Evolutionary conservation across 2,888 invertebrate species (phyloP).

Genomic region (Thelaira solivaga): DNA sequence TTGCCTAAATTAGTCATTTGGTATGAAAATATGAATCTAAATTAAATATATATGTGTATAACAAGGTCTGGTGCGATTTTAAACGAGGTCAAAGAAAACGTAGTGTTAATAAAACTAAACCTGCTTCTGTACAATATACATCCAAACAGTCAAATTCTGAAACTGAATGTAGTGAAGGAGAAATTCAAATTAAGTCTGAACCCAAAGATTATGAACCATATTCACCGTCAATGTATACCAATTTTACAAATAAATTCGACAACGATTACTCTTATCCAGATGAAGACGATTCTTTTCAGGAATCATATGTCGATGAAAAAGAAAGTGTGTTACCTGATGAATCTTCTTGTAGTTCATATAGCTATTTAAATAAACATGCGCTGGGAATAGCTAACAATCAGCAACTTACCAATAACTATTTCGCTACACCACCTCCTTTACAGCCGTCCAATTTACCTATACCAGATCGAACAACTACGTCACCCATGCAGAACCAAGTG

Average conservation of each 20-base stretch:
- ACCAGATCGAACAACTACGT: slow-evolving; percentile 30
- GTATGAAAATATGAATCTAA: neutral
- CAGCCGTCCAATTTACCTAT: slow-evolving; percentile 12
- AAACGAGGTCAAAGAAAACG: slow-evolving; percentile 32
- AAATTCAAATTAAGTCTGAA: slow-evolving; percentile 14
- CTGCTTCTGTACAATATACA: neutral
- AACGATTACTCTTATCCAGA: slow-evolving; percentile 47
- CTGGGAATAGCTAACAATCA: neutral
- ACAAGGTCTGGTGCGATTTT: slow-evolving; percentile 55
- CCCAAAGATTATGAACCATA: neutral
- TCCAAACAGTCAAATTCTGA: neutral
- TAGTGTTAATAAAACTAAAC: neutral
- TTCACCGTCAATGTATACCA: slow-evolving; percentile 16
- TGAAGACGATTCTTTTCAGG: neutral
- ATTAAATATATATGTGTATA: neutral
- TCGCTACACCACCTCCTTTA: slow-evolving; percentile 5
- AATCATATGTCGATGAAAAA: neutral
- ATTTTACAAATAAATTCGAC: slow-evolving; percentile 34
- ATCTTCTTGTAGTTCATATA: neutral
- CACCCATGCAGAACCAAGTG: slow-evolving; percentile 50
- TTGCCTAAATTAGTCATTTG: too few relatives aligned
- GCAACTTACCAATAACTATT: neutral
- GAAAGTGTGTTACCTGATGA: slow-evolving; percentile 18
- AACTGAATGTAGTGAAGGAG: neutral
- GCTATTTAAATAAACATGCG: neutral